Evolutionary conservation across 2,113 vertebrate genomes (phyloP).

Genomic region (Camelus bactrianus): DNA sequence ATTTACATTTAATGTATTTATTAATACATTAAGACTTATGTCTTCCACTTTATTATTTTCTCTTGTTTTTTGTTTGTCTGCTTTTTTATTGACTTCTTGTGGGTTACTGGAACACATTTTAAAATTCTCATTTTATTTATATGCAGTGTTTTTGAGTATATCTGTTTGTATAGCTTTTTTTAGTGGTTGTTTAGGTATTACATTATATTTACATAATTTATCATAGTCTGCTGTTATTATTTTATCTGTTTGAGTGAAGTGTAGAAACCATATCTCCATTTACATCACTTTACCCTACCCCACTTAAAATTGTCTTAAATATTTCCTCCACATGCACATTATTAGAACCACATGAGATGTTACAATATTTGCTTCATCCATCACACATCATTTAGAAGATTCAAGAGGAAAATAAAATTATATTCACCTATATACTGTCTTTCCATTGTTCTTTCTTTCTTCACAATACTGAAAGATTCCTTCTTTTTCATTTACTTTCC

Average conservation of each 20-base stretch:
- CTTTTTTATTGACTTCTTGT: neutral
- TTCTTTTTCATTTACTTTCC: neutral
- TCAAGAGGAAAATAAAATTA: neutral
- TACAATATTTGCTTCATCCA: neutral
- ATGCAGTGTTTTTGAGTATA: neutral
- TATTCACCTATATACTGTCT: neutral
- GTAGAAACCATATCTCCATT: neutral
- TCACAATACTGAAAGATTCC: neutral
- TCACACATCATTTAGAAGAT: neutral
- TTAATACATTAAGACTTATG: neutral
- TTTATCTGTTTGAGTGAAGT: neutral
- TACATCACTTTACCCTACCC: neutral
- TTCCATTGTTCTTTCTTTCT: neutral
- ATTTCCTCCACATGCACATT: neutral
- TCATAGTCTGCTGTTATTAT: neutral
- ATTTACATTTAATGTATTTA: neutral
- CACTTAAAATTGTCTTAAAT: neutral
- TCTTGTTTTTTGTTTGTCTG: neutral
- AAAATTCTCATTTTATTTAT: neutral
- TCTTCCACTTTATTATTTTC: neutral
- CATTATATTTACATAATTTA: neutral
- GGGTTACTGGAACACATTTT: neutral
- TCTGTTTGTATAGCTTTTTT: neutral
- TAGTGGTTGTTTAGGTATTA: neutral
- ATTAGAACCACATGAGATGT: neutral